Evolutionary conservation across 2,797 vertebrate genomes (phyloP).

Genomic region (Ibycter americanus): DNA sequence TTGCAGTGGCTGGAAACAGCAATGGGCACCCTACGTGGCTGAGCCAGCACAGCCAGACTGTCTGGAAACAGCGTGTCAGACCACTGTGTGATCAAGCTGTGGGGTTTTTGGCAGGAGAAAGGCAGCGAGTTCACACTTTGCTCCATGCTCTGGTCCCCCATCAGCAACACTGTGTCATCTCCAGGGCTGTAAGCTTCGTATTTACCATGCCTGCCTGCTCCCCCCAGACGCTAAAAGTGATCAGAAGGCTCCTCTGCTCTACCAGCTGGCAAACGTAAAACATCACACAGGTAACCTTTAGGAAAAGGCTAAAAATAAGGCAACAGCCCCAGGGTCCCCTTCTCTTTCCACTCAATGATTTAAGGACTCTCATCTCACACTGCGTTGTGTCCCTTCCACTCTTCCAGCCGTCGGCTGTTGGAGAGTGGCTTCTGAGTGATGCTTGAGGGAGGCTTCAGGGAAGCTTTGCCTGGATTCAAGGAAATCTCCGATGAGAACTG

Average conservation of each 20-base stretch:
- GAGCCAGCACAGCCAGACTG: neutral
- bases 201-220: neutral
- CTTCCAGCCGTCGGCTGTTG: neutral
- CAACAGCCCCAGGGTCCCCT: neutral
- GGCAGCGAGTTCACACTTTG: neutral
- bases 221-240: neutral
- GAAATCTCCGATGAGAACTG: neutral
- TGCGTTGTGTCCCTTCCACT: rapidly evolving
- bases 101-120: neutral
- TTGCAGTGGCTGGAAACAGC: neutral
- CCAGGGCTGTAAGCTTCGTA: neutral
- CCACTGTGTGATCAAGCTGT: rapidly evolving
- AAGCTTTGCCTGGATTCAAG: neutral
- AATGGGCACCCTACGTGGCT: neutral
- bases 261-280: neutral
- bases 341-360: neutral
- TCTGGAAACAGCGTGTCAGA: rapidly evolving
- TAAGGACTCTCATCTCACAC: neutral
- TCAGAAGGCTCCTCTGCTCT: neutral
- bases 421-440: neutral
- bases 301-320: neutral
- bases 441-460: neutral
- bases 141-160: neutral
- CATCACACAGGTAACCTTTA: neutral
- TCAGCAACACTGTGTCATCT: neutral